Evolutionary conservation across 2,888 invertebrate species (phyloP).

Genomic region (Ochlodes sylvanus): DNA sequence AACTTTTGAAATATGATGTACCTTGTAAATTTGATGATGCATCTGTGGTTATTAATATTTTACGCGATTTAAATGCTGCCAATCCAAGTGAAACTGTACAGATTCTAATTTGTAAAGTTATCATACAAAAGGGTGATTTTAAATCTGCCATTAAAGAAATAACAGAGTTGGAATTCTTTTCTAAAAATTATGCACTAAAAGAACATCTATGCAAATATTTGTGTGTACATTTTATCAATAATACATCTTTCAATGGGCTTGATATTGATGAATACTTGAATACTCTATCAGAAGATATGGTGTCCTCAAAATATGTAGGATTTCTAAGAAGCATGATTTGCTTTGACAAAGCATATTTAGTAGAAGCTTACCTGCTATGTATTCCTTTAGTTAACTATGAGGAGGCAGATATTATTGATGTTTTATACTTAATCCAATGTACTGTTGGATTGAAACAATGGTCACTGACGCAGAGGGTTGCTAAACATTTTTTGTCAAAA

Average conservation of each 20-base stretch:
- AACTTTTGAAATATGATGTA: slow-evolving; percentile 61
- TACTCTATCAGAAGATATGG: slow-evolving; percentile 81
- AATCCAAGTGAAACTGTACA: slow-evolving; percentile 61
- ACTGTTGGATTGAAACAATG: slow-evolving; percentile 73
- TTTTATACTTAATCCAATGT: slow-evolving; percentile 70
- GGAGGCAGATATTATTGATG: slow-evolving; percentile 67
- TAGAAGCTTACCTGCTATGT: slow-evolving; percentile 82
- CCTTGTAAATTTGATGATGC: slow-evolving; percentile 57
- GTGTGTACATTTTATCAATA: slow-evolving; percentile 64
- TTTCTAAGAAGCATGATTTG: slow-evolving; percentile 86
- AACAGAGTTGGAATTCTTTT: slow-evolving; percentile 58
- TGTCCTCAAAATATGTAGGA: slow-evolving; percentile 85
- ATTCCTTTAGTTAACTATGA: slow-evolving; percentile 73
- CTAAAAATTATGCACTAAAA: slow-evolving; percentile 61
- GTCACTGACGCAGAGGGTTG: slow-evolving; percentile 70
- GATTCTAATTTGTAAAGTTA: slow-evolving; percentile 63
- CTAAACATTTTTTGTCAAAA: slow-evolving; percentile 71
- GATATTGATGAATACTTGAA: slow-evolving; percentile 80
- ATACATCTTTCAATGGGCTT: slow-evolving; percentile 58
- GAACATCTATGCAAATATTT: slow-evolving; percentile 69
- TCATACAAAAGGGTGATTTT: slow-evolving; percentile 61
- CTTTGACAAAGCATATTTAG: slow-evolving; percentile 80
- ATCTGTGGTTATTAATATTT: slow-evolving; percentile 51
- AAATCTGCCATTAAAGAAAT: slow-evolving; percentile 60
- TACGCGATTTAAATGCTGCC: slow-evolving; percentile 53